Conservation (phyloP, 2,113 vertebrate species). For the Channa maculata region DNA sequence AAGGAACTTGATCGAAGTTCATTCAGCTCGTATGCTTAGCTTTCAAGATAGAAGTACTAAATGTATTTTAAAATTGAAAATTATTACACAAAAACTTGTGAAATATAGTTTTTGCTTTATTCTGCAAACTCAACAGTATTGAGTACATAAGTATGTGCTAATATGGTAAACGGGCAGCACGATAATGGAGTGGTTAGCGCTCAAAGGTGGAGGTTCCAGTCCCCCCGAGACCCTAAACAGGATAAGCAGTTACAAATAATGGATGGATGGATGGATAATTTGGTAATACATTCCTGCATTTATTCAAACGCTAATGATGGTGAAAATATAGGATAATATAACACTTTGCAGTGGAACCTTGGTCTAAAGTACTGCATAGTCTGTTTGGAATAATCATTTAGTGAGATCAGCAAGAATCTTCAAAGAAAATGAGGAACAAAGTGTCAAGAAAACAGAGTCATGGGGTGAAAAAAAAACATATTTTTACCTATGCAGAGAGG, state of each 20-base stretch:
- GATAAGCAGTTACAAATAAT: no score
- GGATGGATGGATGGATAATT: not conserved
- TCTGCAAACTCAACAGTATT: not conserved
- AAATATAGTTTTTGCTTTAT: slow-evolving; percentile 5
- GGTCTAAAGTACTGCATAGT: not conserved
- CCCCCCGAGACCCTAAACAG: no score
- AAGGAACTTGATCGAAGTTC: not conserved
- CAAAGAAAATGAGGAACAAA: not conserved
- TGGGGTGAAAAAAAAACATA: not conserved
- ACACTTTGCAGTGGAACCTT: not conserved
- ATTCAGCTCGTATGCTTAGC: not conserved
- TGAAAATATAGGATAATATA: not conserved
- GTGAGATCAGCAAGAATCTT: not conserved
- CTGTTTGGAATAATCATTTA: not conserved
- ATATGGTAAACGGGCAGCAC: no score
- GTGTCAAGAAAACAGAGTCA: not conserved
- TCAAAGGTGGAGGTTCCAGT: no score
- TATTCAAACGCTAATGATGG: not conserved
- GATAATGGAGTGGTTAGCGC: no score
- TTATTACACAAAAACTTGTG: not conserved
- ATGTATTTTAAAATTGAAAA: slow-evolving; percentile 4
- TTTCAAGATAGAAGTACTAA: slow-evolving; percentile 7
- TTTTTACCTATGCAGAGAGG: slow-evolving; percentile 95
- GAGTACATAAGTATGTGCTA: no score
- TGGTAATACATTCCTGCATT: not conserved